A percentile compares a stretch with the other conserved stretches of the same genome.
These are phyloP conservation scores for Leistus spinibarbis DNA, from an alignment of 2,888 invertebrate genomes.

Conservation along the genomic window DNA sequence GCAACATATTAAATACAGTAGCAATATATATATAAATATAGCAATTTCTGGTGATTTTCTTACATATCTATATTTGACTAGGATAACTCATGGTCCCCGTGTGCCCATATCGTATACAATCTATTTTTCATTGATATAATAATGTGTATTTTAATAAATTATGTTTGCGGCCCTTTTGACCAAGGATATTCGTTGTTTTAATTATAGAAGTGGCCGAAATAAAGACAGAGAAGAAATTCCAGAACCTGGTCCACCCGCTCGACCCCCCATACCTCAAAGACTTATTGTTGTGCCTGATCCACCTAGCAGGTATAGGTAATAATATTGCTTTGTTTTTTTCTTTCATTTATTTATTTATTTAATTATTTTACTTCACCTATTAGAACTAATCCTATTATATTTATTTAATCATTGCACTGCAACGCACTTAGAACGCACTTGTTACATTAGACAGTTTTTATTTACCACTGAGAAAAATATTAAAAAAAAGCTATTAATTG, in stretches of 20 bases:
- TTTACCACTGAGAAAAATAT: neutral
- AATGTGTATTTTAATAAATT: no score
- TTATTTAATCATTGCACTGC: conserved; percentile 16
- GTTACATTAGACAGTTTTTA: neutral
- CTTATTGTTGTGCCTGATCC: conserved; percentile 91
- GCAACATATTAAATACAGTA: no score
- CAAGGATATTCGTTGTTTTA: conserved; percentile 2
- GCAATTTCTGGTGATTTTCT: no score
- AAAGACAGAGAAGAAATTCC: conserved; percentile 68
- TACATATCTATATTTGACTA: no score
- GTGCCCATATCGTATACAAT: no score
- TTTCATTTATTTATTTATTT: conserved; percentile 17
- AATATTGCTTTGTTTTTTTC: conserved; percentile 20
- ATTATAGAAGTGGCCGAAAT: conserved; percentile 52
- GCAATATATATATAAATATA: no score
- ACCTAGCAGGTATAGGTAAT: conserved; percentile 67
- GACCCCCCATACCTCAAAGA: conserved; percentile 89
- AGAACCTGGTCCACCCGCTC: conserved; percentile 86
- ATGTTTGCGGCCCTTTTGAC: neutral
- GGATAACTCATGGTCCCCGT: no score
- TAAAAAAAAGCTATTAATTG: no score
- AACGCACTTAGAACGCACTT: neutral
- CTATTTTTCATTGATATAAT: no score
- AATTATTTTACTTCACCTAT: neutral
- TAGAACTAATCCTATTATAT: neutral